A percentile compares a stretch with the other conserved stretches of the same genome.
Conservation (phyloP, 2,113 vertebrate genomes). For the Chitala chitala region DNA sequence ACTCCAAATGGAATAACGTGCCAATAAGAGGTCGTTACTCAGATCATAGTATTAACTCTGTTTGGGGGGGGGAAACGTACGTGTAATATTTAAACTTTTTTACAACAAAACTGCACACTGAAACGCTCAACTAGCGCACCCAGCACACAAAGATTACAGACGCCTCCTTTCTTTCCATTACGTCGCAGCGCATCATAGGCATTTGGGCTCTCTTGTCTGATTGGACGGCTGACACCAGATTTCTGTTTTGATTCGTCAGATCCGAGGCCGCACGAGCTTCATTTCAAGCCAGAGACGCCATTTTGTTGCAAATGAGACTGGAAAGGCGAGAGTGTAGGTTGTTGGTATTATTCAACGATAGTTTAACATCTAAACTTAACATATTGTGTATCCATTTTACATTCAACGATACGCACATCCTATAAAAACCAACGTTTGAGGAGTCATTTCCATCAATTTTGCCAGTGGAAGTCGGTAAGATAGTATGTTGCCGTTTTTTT, state of each 20-base stretch:
- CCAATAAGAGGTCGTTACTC: too few species aligned
- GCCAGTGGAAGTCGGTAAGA: slow-evolving; percentile 68
- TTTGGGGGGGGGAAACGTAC: too few species aligned
- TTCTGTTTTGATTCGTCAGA: slow-evolving; percentile 49
- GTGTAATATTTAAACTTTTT: too few species aligned
- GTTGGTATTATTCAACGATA: slow-evolving; percentile 19
- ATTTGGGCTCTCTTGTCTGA: slow-evolving; percentile 43
- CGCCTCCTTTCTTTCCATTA: slow-evolving; percentile 29
- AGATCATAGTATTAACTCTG: too few species aligned
- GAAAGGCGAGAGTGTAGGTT: slow-evolving; percentile 22
- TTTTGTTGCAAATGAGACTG: slow-evolving; percentile 66
- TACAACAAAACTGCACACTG: too few species aligned
- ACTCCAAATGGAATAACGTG: too few species aligned
- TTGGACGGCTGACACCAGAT: slow-evolving; percentile 43
- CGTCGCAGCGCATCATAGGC: slow-evolving; percentile 53
- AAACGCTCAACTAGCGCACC: too few species aligned
- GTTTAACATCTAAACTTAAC: slow-evolving; percentile 33
- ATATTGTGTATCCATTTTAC: slow-evolving; percentile 40
- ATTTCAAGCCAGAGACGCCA: slow-evolving; percentile 51
- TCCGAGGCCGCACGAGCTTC: slow-evolving; percentile 28
- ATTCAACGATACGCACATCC: slow-evolving; percentile 20
- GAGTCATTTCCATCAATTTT: slow-evolving; percentile 46
- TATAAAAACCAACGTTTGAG: slow-evolving; percentile 26
- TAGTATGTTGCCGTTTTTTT: not conserved
- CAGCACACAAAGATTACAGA: not conserved